Base-by-base conservation (phyloP, 2,797 vertebrate genomes). In the Kryptopterus vitreolus region DNA sequence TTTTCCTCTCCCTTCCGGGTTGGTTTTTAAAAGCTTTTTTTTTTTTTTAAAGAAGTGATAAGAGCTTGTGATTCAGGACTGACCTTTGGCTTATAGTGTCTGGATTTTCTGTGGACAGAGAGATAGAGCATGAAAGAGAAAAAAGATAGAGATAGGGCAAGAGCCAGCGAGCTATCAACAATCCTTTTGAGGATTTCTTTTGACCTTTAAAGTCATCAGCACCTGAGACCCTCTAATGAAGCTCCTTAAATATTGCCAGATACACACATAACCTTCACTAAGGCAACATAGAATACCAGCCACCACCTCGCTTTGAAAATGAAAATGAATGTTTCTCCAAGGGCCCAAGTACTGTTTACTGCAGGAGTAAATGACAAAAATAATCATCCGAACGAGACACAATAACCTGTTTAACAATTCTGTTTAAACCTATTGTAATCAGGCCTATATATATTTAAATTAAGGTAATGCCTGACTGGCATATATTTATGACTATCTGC, bases 191-290 rank as follows among this genome's bases (percentile, higher is more conserved):
- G 61, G 78, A 74, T 83, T 81, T 66, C 26, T 74, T 81, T 72
- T 83, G 83, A 86, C 81, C 81, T 86, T 83, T 84, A 81, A 83
- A 83, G 58, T 77, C 76, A 83, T 81, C 81, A 81, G 79, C 53
- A 79, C 76, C 72, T 35, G 46, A 84, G 68, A 86, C 72, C 24
- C 59, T 79, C 48, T 82, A 84, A 86, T 81, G 35, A 86, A 83
- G 72, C 52, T 38, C 58, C 80, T 76, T 57, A 72, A 85, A 75
- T 82, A 57, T 68, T 75, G 50, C 79, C 71, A 75, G 78, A 73
- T 57, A 75, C 29, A 38, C 24, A 65, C 33, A 61, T 71, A 66
- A 78, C 58, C 62, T 65, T 68, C 46, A 71, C 65, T 31, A 68
- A 26, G 20, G 75, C 5, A 31, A 81, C 52, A 83, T 50, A 69